Evolutionary conservation across 2,888 invertebrate genomes (phyloP), one percentile per base, ranked within the genome.

Genomic region (Artemia sp.): DNA sequence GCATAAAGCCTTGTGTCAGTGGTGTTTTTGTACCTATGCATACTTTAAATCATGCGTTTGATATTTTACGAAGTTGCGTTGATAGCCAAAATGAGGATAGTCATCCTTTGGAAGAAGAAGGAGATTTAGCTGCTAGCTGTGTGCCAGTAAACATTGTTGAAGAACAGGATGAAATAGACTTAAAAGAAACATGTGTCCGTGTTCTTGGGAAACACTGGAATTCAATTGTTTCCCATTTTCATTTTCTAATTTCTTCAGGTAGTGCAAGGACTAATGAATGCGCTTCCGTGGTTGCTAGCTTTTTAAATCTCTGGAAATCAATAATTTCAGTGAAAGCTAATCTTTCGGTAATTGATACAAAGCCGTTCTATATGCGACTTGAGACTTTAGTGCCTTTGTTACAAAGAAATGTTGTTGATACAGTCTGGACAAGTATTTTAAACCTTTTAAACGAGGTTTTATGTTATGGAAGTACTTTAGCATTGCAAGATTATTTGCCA

Each of bases 321-420:
- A 89, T 91, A 19, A 91, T 92, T 76, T 90, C 91, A 70, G 90
- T 92, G 0, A 90, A 89, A 80, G 90, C 91, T 38, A 92, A 92
- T 81, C 83, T 92, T 70, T 90, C 91, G 66, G 87, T 92, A 51
- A 87, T 90, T 73, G 91, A 92, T 76, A 92, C 90, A 0, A 88
- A 91, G 77, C 88, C 90, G 4, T 92, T 91, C 78, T 90, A 91
- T 77, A 87, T 88, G 1, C 88, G 90, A 76, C 79, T 92, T 74
- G 88, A 90, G 74, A 85, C 86, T 75, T 88, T 92, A 78, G 88
- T 89, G 12, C 83, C 86, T 72, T 80, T 87, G 72, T 78, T 88
- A 70, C 81, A 84, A 73, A 71, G 73, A 11, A 71, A 72, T 24
- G 80, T 92, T n/a, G 88, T 90, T 0, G 85, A 88, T 72, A 83